Percentiles rank a stretch among this genome's conserved stretches.
These are phyloP conservation scores for Microctenopoma stevenorrisi DNA, from an alignment of 2,797 vertebrate species.

Conservation along the genomic window DNA sequence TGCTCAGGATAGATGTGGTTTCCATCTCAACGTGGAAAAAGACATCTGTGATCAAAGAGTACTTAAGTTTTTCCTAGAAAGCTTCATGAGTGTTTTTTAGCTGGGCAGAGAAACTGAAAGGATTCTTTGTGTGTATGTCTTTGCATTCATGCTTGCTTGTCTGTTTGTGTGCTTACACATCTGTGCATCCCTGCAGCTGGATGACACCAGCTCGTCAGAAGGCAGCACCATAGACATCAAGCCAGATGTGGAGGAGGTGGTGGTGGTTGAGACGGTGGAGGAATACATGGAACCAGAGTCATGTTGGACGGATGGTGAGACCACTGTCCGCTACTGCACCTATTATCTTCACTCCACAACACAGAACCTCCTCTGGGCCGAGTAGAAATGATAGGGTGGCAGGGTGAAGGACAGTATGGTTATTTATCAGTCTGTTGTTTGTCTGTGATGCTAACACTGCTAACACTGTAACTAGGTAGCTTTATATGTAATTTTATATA, in stretches of 20 bases:
- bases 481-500: not conserved
- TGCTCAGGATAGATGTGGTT: constrained; percentile 16
- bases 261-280: constrained; percentile 94
- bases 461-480: too few species aligned
- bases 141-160: not conserved
- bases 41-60: constrained; percentile 7
- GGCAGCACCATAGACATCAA: constrained; percentile 99
- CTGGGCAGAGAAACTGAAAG: not conserved
- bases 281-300: constrained; percentile 96
- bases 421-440: too few species aligned
- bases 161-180: constrained; percentile 17
- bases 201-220: constrained; percentile 97
- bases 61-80: not conserved
- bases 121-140: not conserved
- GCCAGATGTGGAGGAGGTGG: constrained; percentile 93
- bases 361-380: constrained; percentile 36
- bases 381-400: constrained; percentile 32
- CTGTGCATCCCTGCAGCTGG: constrained; percentile 83
- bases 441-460: too few species aligned
- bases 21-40: constrained; percentile 7
- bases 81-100: not conserved
- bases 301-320: constrained; percentile 96
- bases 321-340: constrained; percentile 22
- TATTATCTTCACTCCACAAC: constrained; percentile 50
- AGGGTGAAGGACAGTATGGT: constrained; percentile 49